phyloP scores from a whole-genome alignment of 2,888 invertebrate species.

The Cephus pulcher region DNA sequence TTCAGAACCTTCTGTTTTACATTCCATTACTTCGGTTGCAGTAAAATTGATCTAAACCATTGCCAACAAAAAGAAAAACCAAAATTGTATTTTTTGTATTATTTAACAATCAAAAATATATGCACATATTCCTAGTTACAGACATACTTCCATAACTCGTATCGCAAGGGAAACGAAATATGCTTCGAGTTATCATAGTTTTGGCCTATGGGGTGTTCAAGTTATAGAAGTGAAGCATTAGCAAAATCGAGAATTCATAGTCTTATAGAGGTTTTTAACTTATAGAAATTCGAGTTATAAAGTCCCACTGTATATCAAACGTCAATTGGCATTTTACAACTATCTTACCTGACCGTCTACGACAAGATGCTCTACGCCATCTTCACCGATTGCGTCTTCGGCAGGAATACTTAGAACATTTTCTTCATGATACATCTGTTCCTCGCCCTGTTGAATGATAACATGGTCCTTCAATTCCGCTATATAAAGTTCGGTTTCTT shows the following conservation, averaged over 20 bases:
- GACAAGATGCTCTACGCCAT: slow-evolving; percentile 50
- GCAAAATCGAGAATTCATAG: neutral
- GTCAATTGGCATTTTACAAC: no score
- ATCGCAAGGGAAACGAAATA: neutral
- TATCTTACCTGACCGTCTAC: slow-evolving; percentile 52
- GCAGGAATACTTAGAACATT: slow-evolving; percentile 50
- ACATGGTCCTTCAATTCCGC: slow-evolving; percentile 69
- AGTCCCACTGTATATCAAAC: no score
- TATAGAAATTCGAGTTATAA: no score
- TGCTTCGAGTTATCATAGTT: neutral
- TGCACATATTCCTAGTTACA: neutral
- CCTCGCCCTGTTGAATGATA: slow-evolving; percentile 65
- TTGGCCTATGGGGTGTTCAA: neutral
- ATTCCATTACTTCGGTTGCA: slow-evolving; percentile 48
- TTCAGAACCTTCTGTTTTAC: slow-evolving; percentile 50
- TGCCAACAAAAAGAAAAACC: no score
- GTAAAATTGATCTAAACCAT: slow-evolving; percentile 42
- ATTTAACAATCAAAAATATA: neutral
- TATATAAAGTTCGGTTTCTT: slow-evolving; percentile 68
- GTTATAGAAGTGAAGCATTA: neutral
- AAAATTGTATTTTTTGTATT: no score
- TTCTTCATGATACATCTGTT: slow-evolving; percentile 57
- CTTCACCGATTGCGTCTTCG: slow-evolving; percentile 40
- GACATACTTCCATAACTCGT: neutral
- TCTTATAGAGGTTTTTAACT: neutral